Percentiles rank a stretch among this genome's conserved stretches.
phyloP scores from a whole-genome alignment of 2,797 vertebrate species.

The Myotis vivesi region DNA sequence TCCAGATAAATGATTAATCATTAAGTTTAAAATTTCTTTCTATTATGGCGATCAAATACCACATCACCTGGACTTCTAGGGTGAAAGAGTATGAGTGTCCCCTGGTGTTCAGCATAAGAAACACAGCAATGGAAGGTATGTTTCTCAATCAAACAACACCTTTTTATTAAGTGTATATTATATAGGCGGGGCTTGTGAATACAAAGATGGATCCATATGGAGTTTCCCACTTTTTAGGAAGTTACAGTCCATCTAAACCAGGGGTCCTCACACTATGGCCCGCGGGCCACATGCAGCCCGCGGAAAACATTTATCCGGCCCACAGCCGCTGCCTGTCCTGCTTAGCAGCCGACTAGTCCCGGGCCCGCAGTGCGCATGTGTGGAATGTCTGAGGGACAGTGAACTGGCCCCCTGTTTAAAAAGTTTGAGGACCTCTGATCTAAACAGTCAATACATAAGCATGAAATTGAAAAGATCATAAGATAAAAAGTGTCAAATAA shows the following conservation, averaged over 20 bases:
- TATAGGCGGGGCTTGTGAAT: background rate
- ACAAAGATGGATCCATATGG: background rate
- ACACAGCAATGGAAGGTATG: background rate
- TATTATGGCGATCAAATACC: background rate
- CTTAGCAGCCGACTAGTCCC: too few species aligned
- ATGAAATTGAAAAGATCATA: background rate
- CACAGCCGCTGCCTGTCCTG: too few species aligned
- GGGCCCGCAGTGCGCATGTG: too few species aligned
- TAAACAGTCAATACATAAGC: background rate
- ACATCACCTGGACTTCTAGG: background rate
- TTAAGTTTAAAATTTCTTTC: constrained; percentile 53
- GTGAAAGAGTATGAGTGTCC: background rate
- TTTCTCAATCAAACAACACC: background rate
- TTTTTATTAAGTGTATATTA: background rate
- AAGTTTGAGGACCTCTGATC: background rate
- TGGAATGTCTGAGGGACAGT: too few species aligned
- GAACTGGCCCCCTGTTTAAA: too few species aligned
- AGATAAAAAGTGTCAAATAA: background rate
- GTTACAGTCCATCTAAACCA: background rate
- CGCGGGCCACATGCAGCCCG: too few species aligned
- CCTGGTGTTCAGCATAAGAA: background rate
- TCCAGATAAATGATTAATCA: constrained; percentile 63
- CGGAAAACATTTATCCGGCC: too few species aligned
- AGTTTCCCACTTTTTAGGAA: background rate
- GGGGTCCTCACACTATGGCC: too few species aligned